Base-by-base conservation (phyloP, 2,797 vertebrate species). In the Meda fulgida region DNA sequence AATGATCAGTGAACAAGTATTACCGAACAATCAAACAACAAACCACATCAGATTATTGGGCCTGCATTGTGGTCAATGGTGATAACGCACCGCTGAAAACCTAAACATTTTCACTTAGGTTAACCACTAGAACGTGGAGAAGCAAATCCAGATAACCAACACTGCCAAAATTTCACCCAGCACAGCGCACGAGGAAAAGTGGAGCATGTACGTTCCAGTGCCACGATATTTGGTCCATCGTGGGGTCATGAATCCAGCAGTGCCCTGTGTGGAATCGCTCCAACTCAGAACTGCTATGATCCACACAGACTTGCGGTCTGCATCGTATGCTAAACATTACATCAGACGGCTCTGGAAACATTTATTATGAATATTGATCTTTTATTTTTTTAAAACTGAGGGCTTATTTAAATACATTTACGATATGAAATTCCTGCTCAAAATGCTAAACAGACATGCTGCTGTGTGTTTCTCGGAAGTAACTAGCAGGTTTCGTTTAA, bases 211-310 rank as follows among this genome's bases (percentile, higher is more conserved):
- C 76, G 43, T 69, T 79, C 43, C 80, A 29, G 82, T 53, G 75
- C 77, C 58, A 55, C 26, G 26, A 78, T 46, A 89, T 89, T 91
- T 84, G 87, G 84, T 80, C 86, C 92, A 93, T 91, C 89, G 91
- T 93, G 90, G 88, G 85, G 91, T 79, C 66, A 85, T 83, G 78
- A 90, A 85, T 90, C 86, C 87, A 91, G 89, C 78, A 48, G 89
- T 90, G 84, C 89, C 89, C 89, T 84, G 85, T 89, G 85, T 85
- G 86, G 67, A 89, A 92, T 88, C 86, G 89, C 84, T 92, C 86
- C 87, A 89, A 82, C 71, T 81, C 88, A 85, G 60, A 80, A 76
- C 38, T 48, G 21, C 31, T 85, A 67, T 19, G 55, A 51, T 78
- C 53, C 7, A 26, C 36, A 36, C 38, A 29, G 53, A 65, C 51